Evolutionary conservation across 1,140 invertebrate species (phyloP).

Genomic region (Panulirus ornatus): DNA sequence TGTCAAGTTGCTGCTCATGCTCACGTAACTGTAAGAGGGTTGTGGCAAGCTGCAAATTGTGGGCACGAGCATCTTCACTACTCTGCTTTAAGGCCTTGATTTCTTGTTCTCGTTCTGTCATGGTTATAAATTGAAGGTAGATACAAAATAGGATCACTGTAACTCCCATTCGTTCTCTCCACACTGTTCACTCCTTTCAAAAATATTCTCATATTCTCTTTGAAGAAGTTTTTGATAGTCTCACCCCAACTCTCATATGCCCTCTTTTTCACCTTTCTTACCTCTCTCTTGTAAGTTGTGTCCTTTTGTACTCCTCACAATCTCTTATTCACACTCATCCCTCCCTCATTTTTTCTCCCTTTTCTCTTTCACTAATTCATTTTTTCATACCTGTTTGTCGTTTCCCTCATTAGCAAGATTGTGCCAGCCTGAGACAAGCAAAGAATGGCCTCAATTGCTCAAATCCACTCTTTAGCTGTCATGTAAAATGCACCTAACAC

Average conservation of each 20-base stretch:
- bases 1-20: conserved; percentile 27
- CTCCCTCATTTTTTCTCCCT: neutral
- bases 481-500: too few species aligned
- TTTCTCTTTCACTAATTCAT: too few species aligned
- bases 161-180: too few species aligned
- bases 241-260: neutral
- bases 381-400: too few species aligned
- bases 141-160: too few species aligned
- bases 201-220: neutral
- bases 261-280: neutral
- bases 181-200: too few species aligned
- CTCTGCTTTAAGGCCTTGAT: conserved; percentile 52
- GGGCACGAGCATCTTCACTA: conserved; percentile 25
- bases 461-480: too few species aligned
- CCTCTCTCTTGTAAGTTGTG: too few species aligned
- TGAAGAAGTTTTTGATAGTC: neutral
- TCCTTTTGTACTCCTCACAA: neutral
- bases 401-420: too few species aligned
- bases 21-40: conserved; percentile 39
- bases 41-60: conserved; percentile 31
- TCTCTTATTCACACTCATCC: neutral
- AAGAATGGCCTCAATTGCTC: too few species aligned
- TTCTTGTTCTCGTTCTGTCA: conserved; percentile 52
- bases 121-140: neutral
- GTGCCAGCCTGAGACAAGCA: too few species aligned